A percentile compares a stretch with the other conserved stretches of the same genome.
phyloP scores from a whole-genome alignment of 1,140 invertebrate genomes.

The Leguminivora glycinivorella region DNA sequence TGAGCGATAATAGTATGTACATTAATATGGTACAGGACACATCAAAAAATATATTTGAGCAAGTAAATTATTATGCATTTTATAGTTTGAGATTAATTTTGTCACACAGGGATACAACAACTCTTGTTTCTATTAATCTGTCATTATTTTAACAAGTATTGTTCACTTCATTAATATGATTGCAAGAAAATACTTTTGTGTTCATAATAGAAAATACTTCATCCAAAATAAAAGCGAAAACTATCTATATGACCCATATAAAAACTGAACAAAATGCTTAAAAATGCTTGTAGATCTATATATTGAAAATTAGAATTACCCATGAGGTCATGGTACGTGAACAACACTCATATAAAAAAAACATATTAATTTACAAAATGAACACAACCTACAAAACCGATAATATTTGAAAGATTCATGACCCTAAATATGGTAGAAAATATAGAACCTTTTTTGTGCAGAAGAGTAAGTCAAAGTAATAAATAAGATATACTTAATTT shows the following conservation, averaged over 20 bases:
- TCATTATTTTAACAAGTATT: too few relatives aligned
- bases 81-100: conserved; percentile 8
- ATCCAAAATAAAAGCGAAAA: too few relatives aligned
- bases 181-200: too few relatives aligned
- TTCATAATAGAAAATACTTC: too few relatives aligned
- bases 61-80: conserved; percentile 42
- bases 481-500: neutral
- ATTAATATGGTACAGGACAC: conserved; percentile 13
- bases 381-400: too few relatives aligned
- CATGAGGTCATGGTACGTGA: neutral
- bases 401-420: too few relatives aligned
- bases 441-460: too few relatives aligned
- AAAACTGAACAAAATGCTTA: too few relatives aligned
- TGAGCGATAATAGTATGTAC: conserved; percentile 6
- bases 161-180: too few relatives aligned
- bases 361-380: neutral
- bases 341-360: neutral
- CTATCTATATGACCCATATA: too few relatives aligned
- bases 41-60: conserved; percentile 44
- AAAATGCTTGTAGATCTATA: neutral
- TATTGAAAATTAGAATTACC: neutral
- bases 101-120: neutral
- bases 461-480: neutral
- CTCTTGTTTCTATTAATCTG: too few relatives aligned
- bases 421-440: too few relatives aligned